Base-by-base conservation (phyloP, 1,140 invertebrate genomes). In the Aradophagus sp. region DNA sequence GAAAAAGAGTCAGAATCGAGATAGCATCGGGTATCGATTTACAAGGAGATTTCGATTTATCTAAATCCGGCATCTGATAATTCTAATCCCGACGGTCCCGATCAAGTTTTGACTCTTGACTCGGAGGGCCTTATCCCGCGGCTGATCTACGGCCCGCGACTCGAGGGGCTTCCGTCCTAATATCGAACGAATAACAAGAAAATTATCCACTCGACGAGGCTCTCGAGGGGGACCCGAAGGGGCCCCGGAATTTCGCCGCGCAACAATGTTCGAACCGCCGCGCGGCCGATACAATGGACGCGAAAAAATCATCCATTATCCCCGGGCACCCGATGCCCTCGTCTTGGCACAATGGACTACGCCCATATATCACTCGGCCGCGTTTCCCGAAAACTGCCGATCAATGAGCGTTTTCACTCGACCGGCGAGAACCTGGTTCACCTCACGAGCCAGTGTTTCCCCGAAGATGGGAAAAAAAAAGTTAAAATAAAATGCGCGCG, bases 291-390 rank as follows among this genome's bases (percentile, higher is more conserved):
- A 85, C 83, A 86, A 85, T 86, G 63, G 77, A 80, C 73, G 79
- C 80, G 84, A 85, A 70, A 63, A 85, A 86, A 84, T 84, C 83
- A 84, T 84, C 83, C 72, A 83, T 86, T 85, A 86, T 85, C 65
- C 80, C 62, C 27, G 27, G 52, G 55, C 63, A 74, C 70, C 61
- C 52, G 71, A 73, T 71, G 72, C 61, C 71, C 68, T 68, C 71
- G 47, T 71, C 62, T 48, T 48, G 61, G 70, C 58, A 86, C 82
- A 85, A 86, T 84, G 73, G 70, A 61, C 27, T 78, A 82, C 78
- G 81, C 80, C 82, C 78, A 85, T 86, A 84, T 84, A 85, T 86
- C 83, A 85, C 79, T 79, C 77, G 44, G n/a, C 39, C 50, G 73
- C 77, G 61, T 83, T 80, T 83, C 74, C 77, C 74, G 45, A 83